phyloP scores from a whole-genome alignment of 2,113 vertebrate species.

The Halcyon senegalensis region DNA sequence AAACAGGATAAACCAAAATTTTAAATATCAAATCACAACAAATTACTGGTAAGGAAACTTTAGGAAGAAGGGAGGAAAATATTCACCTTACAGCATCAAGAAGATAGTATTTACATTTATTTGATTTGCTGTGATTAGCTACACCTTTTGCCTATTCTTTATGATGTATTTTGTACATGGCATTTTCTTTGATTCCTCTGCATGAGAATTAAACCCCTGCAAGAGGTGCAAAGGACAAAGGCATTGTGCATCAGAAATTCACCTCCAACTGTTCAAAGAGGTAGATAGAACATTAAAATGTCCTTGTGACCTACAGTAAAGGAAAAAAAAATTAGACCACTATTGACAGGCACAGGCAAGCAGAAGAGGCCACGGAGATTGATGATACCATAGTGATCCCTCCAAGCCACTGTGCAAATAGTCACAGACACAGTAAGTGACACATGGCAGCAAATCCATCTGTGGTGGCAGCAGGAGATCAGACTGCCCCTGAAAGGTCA shows the following conservation, averaged over 20 bases:
- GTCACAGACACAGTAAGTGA: background rate
- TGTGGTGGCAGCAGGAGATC: background rate
- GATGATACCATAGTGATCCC: background rate
- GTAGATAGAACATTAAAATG: background rate
- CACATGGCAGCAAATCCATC: background rate
- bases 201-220: background rate
- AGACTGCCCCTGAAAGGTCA: fast-evolving
- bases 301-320: background rate
- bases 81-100: background rate
- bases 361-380: background rate
- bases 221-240: background rate
- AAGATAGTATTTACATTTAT: background rate
- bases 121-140: background rate
- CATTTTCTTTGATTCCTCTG: background rate
- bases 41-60: background rate
- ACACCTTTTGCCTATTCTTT: background rate
- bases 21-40: background rate
- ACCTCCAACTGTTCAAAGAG: background rate
- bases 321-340: background rate
- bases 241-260: background rate
- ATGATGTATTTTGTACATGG: background rate
- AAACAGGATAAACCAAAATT: background rate
- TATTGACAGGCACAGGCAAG: background rate
- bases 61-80: background rate
- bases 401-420: background rate